These are phyloP conservation scores for Delphinus delphis DNA, from an alignment of 2,113 vertebrate genomes.

Conservation along the genomic window DNA sequence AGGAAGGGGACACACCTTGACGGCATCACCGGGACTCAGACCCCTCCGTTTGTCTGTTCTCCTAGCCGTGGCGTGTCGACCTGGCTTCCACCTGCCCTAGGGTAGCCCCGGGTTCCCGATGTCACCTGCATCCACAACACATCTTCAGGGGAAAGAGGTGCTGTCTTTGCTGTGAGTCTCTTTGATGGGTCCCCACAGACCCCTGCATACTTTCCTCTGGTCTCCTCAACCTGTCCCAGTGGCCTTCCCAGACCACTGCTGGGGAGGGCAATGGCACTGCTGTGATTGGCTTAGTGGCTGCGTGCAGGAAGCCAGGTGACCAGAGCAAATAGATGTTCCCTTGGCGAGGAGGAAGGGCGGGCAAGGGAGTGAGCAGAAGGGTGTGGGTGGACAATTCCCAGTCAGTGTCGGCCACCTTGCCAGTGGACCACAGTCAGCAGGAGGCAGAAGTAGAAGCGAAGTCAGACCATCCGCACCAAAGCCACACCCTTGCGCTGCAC, in stretches of 20 bases:
- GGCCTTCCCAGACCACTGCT: fast-evolving
- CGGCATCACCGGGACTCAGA: fast-evolving
- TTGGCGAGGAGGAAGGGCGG: background rate
- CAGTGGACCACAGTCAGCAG: fast-evolving
- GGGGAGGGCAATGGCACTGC: fast-evolving
- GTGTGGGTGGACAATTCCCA: background rate
- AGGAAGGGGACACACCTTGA: fast-evolving
- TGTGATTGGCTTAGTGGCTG: background rate
- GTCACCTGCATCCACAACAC: fast-evolving
- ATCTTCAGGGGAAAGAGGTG: fast-evolving
- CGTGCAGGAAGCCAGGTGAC: fast-evolving
- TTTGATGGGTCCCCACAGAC: fast-evolving
- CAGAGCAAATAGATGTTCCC: background rate
- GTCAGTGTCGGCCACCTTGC: background rate
- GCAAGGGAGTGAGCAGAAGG: background rate
- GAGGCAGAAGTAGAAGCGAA: background rate
- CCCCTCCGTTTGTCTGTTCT: background rate
- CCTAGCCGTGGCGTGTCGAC: fast-evolving
- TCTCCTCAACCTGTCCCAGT: fast-evolving
- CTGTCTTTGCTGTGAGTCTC: too few relatives aligned
- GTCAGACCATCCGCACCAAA: fast-evolving
- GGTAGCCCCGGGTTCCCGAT: background rate
- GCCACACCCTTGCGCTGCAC: fast-evolving
- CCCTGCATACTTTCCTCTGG: fast-evolving
- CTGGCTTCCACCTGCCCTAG: fast-evolving